A percentile compares a stretch with the other conserved stretches of the same genome.
These are phyloP conservation scores for Mobula hypostoma DNA, from an alignment of 2,113 vertebrate species.

Conservation along the genomic window DNA sequence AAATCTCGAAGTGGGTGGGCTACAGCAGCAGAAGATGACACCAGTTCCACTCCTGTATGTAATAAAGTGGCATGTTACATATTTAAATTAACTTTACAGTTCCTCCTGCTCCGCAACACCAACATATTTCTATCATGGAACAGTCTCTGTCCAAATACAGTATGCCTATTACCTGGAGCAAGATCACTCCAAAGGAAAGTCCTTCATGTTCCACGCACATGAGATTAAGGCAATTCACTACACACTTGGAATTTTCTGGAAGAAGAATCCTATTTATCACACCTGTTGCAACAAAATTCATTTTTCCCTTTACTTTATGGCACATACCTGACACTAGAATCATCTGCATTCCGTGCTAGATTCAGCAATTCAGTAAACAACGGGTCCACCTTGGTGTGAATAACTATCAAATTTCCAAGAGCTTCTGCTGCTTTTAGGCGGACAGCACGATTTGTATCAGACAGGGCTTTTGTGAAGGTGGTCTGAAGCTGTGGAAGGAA, in stretches of 20 bases:
- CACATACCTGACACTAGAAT: conserved; percentile 66
- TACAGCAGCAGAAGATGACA: no score
- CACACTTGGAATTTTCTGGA: not conserved
- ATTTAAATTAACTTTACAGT: not conserved
- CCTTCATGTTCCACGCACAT: not conserved
- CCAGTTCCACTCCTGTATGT: no score
- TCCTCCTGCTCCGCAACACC: not conserved
- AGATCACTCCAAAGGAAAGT: no score
- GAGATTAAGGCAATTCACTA: not conserved
- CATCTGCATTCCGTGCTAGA: conserved; percentile 81
- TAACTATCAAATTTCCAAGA: conserved; percentile 85
- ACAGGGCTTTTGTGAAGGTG: conserved; percentile 92
- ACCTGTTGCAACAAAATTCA: not conserved
- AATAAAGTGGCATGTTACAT: not conserved
- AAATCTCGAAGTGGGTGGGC: no score
- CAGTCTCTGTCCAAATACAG: not conserved
- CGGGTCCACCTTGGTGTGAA: conserved; percentile 91
- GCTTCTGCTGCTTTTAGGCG: conserved; percentile 86
- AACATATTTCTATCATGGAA: not conserved
- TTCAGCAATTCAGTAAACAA: conserved; percentile 86
- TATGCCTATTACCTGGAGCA: not conserved
- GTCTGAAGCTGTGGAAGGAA: conserved; percentile 97
- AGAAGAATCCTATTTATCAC: not conserved
- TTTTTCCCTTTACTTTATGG: not conserved
- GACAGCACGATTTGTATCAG: conserved; percentile 84